Percentiles rank a stretch among this genome's conserved stretches.
Evolutionary conservation across 2,113 vertebrate species (phyloP).

Genomic region (Myiozetetes cayanensis): DNA sequence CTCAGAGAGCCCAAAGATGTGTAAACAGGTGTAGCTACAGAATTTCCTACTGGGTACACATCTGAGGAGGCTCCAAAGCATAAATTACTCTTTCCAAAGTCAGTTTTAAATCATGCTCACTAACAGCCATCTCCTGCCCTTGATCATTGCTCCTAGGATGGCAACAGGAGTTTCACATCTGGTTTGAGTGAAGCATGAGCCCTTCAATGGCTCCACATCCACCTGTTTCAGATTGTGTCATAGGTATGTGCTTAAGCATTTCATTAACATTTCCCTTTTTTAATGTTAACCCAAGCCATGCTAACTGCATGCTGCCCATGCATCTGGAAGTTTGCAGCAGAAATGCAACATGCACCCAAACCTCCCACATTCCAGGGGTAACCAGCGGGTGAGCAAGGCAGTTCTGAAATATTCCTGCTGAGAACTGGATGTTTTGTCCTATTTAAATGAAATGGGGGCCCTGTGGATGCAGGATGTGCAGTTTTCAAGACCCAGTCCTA

Average conservation of each 20-base stretch:
- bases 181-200: conserved; percentile 58
- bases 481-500: neutral
- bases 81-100: conserved; percentile 60
- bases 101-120: conserved; percentile 57
- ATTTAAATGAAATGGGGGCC: neutral
- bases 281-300: neutral
- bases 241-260: conserved; percentile 42
- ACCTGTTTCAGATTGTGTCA: conserved; percentile 68
- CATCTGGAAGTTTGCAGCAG: neutral
- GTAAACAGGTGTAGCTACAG: conserved; percentile 61
- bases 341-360: neutral
- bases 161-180: conserved; percentile 44
- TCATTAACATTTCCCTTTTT: conserved; percentile 34
- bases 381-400: neutral
- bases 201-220: conserved; percentile 11
- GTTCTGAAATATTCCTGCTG: neutral
- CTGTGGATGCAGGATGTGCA: accelerated
- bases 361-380: accelerated
- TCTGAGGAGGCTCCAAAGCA: conserved; percentile 52
- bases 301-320: neutral
- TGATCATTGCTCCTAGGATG: conserved; percentile 47
- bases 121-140: conserved; percentile 54
- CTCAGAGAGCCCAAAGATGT: conserved; percentile 10
- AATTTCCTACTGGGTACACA: conserved; percentile 58
- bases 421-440: neutral